Conservation (phyloP, 2,888 invertebrate species). For the Lacanobia oleracea region DNA sequence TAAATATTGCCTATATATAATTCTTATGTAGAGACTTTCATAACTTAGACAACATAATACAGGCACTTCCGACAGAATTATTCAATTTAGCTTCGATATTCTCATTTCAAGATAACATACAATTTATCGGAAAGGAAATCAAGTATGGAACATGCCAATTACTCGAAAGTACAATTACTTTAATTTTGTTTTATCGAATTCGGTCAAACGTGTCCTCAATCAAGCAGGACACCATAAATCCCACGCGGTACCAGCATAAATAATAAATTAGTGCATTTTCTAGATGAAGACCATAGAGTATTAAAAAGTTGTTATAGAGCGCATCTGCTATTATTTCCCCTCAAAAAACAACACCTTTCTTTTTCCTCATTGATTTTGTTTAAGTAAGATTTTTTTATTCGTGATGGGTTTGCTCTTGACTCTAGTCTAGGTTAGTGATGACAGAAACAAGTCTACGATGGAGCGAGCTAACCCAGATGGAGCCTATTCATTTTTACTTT, state of each 20-base stretch:
- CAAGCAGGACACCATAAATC: slow-evolving; percentile 33
- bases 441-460: no score
- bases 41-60: no score
- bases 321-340: not conserved
- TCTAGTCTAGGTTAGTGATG: no score
- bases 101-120: not conserved
- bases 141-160: not conserved
- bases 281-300: slow-evolving; percentile 21
- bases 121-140: not conserved
- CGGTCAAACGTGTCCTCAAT: slow-evolving; percentile 18
- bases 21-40: no score
- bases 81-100: not conserved
- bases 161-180: slow-evolving; percentile 9
- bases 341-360: not conserved
- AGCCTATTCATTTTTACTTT: no score
- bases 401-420: no score
- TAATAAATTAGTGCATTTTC: slow-evolving; percentile 49
- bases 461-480: no score
- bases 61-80: no score
- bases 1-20: no score
- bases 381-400: no score
- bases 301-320: slow-evolving; percentile 3
- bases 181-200: slow-evolving; percentile 36
- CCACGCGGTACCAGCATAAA: slow-evolving; percentile 34
- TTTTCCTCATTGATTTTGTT: no score